These are phyloP conservation scores for Synergus laeviventris DNA, from an alignment of 2,888 invertebrate species.

Conservation along the genomic window DNA sequence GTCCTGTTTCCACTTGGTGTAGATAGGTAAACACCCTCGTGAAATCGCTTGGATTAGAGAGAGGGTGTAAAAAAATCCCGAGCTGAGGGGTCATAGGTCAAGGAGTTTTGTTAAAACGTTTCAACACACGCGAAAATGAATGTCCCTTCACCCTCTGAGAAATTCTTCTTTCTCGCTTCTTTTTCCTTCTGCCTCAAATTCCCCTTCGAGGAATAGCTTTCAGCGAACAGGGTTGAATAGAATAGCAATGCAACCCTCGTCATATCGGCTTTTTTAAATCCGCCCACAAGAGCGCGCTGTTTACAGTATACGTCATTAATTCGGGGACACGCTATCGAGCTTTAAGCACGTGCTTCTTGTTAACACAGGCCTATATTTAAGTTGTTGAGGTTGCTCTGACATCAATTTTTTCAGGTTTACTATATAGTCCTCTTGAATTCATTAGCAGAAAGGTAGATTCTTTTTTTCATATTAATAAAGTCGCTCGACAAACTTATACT, in stretches of 20 bases:
- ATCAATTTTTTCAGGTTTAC: constrained; percentile 5
- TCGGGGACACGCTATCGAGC: constrained; percentile 35
- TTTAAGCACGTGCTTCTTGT: constrained; percentile 35
- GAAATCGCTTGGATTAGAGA: constrained; percentile 21
- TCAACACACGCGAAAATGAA: constrained; percentile 22
- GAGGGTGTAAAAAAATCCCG: constrained; percentile 5
- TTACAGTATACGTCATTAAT: constrained; percentile 24
- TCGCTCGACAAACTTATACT: not conserved
- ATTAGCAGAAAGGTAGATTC: not conserved
- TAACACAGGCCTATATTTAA: constrained; percentile 26
- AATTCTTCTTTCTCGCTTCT: not conserved
- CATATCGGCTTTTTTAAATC: constrained; percentile 5
- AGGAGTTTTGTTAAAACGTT: constrained; percentile 30
- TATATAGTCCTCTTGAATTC: not conserved
- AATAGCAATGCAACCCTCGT: constrained; percentile 26
- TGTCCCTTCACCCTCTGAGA: constrained; percentile 21
- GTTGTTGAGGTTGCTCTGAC: constrained; percentile 13
- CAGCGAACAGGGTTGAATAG: constrained; percentile 12
- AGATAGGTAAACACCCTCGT: constrained; percentile 16
- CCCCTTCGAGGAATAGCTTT: not conserved
- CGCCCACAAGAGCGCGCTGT: constrained; percentile 18
- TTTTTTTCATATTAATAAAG: constrained; percentile 12
- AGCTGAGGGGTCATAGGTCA: constrained; percentile 24
- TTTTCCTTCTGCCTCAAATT: constrained; percentile 4
- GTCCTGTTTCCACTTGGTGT: not conserved